These are phyloP conservation scores for Seira sanloemensis DNA, from an alignment of 2,888 invertebrate species.

Conservation along the genomic window DNA sequence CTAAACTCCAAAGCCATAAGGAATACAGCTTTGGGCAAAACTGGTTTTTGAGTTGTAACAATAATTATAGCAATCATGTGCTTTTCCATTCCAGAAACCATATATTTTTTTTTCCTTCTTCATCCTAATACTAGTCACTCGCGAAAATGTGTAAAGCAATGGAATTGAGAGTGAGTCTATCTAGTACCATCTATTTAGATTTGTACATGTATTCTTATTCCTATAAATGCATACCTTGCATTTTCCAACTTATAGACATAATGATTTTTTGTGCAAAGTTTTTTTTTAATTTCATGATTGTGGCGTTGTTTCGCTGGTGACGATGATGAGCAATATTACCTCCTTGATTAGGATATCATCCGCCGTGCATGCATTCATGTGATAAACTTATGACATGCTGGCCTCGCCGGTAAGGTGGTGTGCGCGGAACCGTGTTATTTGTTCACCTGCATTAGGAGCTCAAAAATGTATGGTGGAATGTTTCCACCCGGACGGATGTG, in stretches of 20 bases:
- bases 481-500: neutral
- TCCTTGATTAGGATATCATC: constrained; percentile 56
- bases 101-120: constrained; percentile 20
- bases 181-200: too few species aligned
- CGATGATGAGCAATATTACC: constrained; percentile 22
- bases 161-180: too few species aligned
- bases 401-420: neutral
- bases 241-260: neutral
- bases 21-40: constrained; percentile 59
- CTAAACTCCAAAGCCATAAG: constrained; percentile 55
- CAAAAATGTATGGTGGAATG: neutral
- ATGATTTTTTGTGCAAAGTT: too few species aligned
- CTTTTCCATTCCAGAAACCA: constrained; percentile 22
- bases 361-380: neutral
- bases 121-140: constrained; percentile 30
- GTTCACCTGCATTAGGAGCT: neutral
- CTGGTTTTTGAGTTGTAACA: constrained; percentile 55
- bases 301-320: constrained; percentile 28
- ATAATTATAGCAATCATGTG: constrained; percentile 55
- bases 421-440: constrained; percentile 11
- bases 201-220: too few species aligned
- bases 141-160: too few species aligned
- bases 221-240: constrained; percentile 20
- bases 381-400: neutral
- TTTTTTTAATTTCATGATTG: constrained; percentile 35